A percentile compares a stretch with the other conserved stretches of the same genome.
Conservation (phyloP, 2,113 vertebrate genomes). For the Strix aluco region DNA sequence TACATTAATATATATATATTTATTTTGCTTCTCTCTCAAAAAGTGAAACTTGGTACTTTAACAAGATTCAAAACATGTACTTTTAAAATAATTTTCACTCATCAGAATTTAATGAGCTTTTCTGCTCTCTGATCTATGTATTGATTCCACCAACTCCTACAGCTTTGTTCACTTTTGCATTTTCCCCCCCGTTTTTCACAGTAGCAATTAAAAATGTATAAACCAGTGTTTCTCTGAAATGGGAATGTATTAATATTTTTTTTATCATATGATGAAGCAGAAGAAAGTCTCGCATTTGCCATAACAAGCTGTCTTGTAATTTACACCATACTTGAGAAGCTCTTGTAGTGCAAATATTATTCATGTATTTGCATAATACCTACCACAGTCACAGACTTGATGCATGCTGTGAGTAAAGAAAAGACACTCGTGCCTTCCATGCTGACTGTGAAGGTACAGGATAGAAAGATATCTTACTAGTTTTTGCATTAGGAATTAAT, state of each 20-base stretch:
- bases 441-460: not conserved
- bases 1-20: not conserved
- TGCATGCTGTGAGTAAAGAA: not conserved
- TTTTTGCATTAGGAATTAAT: not conserved
- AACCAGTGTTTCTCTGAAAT: not conserved
- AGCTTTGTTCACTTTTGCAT: not conserved
- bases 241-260: not conserved
- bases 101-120: not conserved
- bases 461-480: not conserved
- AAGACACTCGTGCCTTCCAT: not conserved
- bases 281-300: not conserved
- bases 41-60: not conserved
- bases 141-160: not conserved
- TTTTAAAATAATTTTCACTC: not conserved
- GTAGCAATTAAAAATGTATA: not conserved
- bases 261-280: not conserved
- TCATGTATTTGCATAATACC: not conserved
- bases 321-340: not conserved
- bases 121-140: not conserved
- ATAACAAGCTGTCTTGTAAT: not conserved
- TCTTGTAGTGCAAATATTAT: not conserved
- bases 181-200: not conserved
- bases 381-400: not conserved
- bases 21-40: not conserved
- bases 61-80: not conserved